Base-by-base conservation (phyloP, 2,797 vertebrate genomes). In the Enteromius treurensis region DNA sequence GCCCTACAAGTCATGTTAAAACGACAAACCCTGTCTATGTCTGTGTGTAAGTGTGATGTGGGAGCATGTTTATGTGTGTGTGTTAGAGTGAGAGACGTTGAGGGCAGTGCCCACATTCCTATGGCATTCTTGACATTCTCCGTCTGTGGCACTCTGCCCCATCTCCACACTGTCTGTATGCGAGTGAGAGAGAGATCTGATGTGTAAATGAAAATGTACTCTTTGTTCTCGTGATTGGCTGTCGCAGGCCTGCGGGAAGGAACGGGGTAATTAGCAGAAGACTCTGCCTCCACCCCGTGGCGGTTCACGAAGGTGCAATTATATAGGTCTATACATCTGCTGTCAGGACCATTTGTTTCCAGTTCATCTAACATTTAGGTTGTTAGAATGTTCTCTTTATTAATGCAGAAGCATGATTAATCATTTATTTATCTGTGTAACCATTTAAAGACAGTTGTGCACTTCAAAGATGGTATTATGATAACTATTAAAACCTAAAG, bases 271-370 rank as follows among this genome's bases (percentile, higher is more conserved):
- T 77, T 80, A 83, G 70, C 34, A 62, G 67, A 77, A 64, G 74
- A 74, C 83, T 86, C 70, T 89, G 82, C 49, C 62, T 77, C 86
- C 84, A 17, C 82, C 86, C 58, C 11, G 88, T 88, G 87, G 87
- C 69, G 11, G 40, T 65, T 70, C 11, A 80, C 32, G 37, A 40
- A 78, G 34, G 64, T 84, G 37, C 75, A 75, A 60, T 68, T 79
- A 90, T 47, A 14, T 8, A 71, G 21, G 26, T 62, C 17, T 40
- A 58, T 9, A 40, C 45, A 80, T 65, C 58, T 64, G 70, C 29
- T 76, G 55, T 67, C 64, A 79, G 77, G 34, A 62, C 17, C 75
- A 47, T 10, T 15, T 5, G 13, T 19, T 73, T 9, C 23, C 23
- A 29, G 55, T 62, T 62, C 10, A 29, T 19, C 17, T n/a, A 10